phyloP scores from a whole-genome alignment of 2,888 invertebrate genomes.

The Seira musarum region DNA sequence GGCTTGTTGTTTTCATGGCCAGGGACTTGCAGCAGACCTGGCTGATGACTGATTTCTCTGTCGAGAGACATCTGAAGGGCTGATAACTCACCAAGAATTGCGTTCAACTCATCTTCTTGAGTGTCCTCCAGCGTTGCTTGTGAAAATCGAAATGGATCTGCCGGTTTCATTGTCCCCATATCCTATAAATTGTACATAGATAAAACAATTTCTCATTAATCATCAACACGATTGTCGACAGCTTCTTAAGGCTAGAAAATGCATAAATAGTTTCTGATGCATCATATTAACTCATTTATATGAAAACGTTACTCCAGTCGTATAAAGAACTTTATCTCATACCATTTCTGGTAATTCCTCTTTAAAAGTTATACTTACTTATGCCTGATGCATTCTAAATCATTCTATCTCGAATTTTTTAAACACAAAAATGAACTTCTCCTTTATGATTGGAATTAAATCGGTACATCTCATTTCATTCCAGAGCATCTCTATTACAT shows the following conservation, averaged over 20 bases:
- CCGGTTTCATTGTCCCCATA: conserved; percentile 82
- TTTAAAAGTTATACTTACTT: too few relatives aligned
- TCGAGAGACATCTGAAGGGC: conserved; percentile 85
- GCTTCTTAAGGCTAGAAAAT: too few relatives aligned
- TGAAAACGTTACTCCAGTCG: too few relatives aligned
- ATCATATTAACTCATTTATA: too few relatives aligned
- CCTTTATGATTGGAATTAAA: conserved; percentile 23
- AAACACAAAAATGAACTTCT: conserved; percentile 38
- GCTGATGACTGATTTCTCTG: conserved; percentile 71
- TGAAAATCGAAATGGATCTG: conserved; percentile 93
- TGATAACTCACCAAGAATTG: conserved; percentile 95
- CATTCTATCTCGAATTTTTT: conserved; percentile 40
- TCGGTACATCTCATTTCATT: conserved; percentile 21
- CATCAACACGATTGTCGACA: conserved; percentile 22
- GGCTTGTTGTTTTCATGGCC: conserved; percentile 49
- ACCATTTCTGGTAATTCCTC: too few relatives aligned
- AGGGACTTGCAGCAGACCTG: conserved; percentile 65
- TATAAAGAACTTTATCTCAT: too few relatives aligned
- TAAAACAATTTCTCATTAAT: conserved; percentile 48
- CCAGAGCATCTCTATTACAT: conserved; percentile 33
- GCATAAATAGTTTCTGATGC: too few relatives aligned
- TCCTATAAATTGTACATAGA: conserved; percentile 75
- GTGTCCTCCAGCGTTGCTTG: conserved; percentile 98
- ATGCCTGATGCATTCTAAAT: conserved; percentile 8
- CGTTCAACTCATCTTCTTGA: conserved; percentile 96